Percentiles rank a stretch among this genome's conserved stretches.
These are phyloP conservation scores for Morinoia aosen DNA, from an alignment of 2,888 invertebrate genomes.

Conservation along the genomic window DNA sequence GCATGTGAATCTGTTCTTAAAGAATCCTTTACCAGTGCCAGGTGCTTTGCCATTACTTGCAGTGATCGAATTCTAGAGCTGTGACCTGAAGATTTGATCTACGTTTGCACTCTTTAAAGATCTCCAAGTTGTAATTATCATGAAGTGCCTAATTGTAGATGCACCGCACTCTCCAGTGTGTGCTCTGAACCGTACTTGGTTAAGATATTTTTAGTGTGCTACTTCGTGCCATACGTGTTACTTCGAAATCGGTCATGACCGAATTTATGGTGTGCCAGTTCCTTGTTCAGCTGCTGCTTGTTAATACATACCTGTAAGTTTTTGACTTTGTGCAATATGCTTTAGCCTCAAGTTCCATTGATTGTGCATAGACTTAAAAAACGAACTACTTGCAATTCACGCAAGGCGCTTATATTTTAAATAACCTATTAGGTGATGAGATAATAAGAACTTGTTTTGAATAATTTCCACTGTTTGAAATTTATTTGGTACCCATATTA, in stretches of 20 bases:
- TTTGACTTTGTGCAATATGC: background rate
- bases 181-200: background rate
- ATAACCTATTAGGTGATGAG: background rate
- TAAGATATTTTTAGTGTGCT: background rate
- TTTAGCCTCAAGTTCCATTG: background rate
- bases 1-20: background rate
- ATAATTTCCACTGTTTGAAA: background rate
- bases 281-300: background rate
- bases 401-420: background rate
- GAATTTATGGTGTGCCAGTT: background rate
- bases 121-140: background rate
- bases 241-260: background rate
- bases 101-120: background rate
- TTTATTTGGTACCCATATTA: background rate
- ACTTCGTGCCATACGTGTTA: background rate
- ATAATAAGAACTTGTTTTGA: background rate
- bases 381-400: background rate
- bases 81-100: background rate
- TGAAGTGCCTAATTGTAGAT: background rate
- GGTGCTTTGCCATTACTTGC: background rate
- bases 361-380: background rate
- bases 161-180: background rate
- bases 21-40: background rate
- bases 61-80: slow-evolving; percentile 10
- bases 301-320: background rate